Percentiles rank a stretch among this genome's conserved stretches.
Conservation (phyloP, 2,797 vertebrate species). For the Eurystomus glaucurus region DNA sequence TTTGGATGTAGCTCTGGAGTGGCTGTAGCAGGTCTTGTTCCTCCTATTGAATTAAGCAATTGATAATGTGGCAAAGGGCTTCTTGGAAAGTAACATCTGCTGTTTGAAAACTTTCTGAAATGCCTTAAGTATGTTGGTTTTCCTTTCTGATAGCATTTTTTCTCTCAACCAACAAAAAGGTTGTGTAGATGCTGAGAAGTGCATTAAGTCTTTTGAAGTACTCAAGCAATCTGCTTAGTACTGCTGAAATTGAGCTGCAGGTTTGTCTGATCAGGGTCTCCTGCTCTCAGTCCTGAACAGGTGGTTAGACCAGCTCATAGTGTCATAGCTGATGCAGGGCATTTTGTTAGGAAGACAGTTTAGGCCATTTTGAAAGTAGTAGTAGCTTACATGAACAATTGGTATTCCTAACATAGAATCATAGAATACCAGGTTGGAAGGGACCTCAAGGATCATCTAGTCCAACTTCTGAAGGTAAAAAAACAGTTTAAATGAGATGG, state of each 20-base stretch:
- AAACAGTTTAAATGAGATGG: no score
- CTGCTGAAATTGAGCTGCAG: background rate
- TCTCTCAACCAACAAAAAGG: background rate
- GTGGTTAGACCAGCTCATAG: background rate
- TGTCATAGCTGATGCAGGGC: background rate
- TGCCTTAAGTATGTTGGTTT: background rate
- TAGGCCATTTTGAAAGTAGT: background rate
- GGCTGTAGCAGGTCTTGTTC: background rate
- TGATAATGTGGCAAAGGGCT: background rate
- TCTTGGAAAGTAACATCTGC: background rate
- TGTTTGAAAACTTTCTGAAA: conserved; percentile 32
- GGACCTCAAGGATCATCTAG: no score
- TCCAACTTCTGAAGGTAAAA: no score
- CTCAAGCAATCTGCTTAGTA: background rate
- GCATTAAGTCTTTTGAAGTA: background rate
- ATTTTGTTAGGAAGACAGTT: background rate
- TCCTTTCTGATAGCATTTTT: background rate
- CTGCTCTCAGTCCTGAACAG: background rate
- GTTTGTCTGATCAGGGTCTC: background rate
- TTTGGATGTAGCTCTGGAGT: background rate
- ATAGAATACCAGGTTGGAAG: no score
- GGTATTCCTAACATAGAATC: background rate
- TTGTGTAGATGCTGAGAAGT: background rate
- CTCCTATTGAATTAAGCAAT: background rate
- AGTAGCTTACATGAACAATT: background rate